These are phyloP conservation scores for Dryomyza anilis DNA, from an alignment of 2,888 invertebrate species.

Conservation along the genomic window DNA sequence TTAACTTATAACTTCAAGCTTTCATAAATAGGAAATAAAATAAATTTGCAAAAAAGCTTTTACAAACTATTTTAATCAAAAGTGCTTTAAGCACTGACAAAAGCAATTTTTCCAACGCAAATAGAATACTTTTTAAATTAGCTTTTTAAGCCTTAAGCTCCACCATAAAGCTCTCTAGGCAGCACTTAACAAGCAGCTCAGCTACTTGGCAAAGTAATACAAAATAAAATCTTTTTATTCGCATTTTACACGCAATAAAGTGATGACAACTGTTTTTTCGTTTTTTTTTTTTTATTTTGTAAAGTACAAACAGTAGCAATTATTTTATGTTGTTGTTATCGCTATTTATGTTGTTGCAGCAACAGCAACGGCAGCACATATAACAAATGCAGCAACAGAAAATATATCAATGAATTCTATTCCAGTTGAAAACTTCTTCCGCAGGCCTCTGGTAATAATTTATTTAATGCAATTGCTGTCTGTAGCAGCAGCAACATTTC, in stretches of 20 bases:
- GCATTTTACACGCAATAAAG: not conserved
- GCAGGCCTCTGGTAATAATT: not conserved
- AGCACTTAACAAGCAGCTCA: too few species aligned
- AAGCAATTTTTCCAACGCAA: too few species aligned
- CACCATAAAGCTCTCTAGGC: not conserved
- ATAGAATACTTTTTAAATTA: too few species aligned
- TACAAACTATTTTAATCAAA: too few species aligned
- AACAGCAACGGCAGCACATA: too few species aligned
- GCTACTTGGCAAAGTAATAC: too few species aligned
- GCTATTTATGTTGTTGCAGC: constrained; percentile 4
- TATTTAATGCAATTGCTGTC: not conserved
- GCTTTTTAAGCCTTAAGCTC: not conserved
- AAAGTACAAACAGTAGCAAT: not conserved
- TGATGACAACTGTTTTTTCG: not conserved
- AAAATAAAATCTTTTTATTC: too few species aligned
- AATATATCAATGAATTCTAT: not conserved
- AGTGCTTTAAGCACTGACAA: too few species aligned
- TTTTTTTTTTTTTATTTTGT: not conserved
- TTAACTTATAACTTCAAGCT: too few species aligned
- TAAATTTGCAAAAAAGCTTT: too few species aligned
- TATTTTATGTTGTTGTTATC: not conserved
- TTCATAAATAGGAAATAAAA: too few species aligned
- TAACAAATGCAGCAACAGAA: not conserved
- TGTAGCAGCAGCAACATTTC: constrained; percentile 34
- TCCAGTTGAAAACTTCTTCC: not conserved